A percentile compares a stretch with the other conserved stretches of the same genome.
phyloP scores from a whole-genome alignment of 2,888 invertebrate genomes.

The Esperia sulphurella region DNA sequence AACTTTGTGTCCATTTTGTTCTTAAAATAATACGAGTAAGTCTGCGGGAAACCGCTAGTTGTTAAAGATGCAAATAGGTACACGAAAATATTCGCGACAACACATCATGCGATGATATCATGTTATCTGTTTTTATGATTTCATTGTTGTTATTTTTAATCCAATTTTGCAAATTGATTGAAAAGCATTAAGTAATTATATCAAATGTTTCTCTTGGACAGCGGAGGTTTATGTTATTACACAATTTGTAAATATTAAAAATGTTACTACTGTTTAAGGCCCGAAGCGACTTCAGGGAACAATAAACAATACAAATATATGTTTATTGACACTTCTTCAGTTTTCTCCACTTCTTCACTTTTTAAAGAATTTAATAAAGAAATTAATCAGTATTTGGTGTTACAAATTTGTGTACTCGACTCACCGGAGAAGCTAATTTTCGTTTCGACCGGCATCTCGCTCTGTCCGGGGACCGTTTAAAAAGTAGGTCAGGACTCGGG shows the following conservation, averaged over 20 bases:
- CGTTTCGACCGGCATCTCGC: constrained; percentile 71
- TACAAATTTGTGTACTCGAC: constrained; percentile 21
- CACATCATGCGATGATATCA: constrained; percentile 4
- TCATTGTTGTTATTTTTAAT: constrained; percentile 8
- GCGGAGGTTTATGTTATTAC: too few species aligned
- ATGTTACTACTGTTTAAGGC: too few species aligned
- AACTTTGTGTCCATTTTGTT: too few species aligned
- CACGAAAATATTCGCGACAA: background rate
- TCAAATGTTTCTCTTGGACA: background rate
- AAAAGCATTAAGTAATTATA: background rate
- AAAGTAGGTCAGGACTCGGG: constrained; percentile 5
- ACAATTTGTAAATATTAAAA: background rate
- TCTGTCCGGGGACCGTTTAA: constrained; percentile 10
- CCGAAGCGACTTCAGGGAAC: too few species aligned
- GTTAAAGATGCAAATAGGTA: background rate
- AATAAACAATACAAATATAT: too few species aligned
- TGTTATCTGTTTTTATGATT: constrained; percentile 9
- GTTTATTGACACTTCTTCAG: too few species aligned
- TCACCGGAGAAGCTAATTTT: constrained; percentile 75
- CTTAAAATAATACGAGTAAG: too few species aligned
- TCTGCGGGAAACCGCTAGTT: too few species aligned
- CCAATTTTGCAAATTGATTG: constrained; percentile 2
- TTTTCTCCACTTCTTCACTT: too few species aligned
- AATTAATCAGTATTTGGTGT: too few species aligned
- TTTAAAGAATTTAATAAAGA: too few species aligned